Evolutionary conservation across 2,113 vertebrate genomes (phyloP).

Genomic region (Bubalus kerabau): DNA sequence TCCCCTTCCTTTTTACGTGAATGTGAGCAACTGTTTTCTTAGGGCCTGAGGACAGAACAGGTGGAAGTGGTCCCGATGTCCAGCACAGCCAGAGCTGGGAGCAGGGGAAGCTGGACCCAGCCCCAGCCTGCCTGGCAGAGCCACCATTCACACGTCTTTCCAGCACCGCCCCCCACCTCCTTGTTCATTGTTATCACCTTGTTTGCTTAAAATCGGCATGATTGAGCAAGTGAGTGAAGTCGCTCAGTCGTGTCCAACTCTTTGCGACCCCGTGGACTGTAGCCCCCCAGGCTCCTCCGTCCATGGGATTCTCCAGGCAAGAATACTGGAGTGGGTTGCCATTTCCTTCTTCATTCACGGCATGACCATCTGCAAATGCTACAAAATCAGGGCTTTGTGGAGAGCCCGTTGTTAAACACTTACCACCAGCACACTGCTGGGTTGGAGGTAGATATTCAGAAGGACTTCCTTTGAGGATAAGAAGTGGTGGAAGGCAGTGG

Average conservation of each 20-base stretch:
- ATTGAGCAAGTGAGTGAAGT: no score
- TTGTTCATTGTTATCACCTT: background rate
- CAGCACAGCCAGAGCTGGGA: background rate
- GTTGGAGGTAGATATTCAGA: background rate
- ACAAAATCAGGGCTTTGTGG: background rate
- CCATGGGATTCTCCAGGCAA: background rate
- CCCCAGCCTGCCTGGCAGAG: background rate
- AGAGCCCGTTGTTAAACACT: background rate
- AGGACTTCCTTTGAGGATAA: background rate
- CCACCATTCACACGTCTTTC: background rate
- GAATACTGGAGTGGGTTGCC: no score
- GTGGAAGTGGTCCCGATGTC: background rate
- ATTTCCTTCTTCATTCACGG: background rate
- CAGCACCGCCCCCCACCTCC: background rate
- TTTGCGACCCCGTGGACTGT: no score
- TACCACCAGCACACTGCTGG: background rate
- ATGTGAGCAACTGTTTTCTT: background rate
- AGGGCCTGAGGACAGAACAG: background rate
- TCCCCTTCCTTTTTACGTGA: background rate
- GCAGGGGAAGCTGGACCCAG: background rate
- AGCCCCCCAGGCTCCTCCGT: no score
- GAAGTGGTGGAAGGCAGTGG: background rate
- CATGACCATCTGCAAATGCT: background rate
- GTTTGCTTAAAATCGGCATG: background rate
- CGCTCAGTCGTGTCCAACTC: no score